phyloP scores from a whole-genome alignment of 2,797 vertebrate species.

The Brachyrhaphis roseni region DNA sequence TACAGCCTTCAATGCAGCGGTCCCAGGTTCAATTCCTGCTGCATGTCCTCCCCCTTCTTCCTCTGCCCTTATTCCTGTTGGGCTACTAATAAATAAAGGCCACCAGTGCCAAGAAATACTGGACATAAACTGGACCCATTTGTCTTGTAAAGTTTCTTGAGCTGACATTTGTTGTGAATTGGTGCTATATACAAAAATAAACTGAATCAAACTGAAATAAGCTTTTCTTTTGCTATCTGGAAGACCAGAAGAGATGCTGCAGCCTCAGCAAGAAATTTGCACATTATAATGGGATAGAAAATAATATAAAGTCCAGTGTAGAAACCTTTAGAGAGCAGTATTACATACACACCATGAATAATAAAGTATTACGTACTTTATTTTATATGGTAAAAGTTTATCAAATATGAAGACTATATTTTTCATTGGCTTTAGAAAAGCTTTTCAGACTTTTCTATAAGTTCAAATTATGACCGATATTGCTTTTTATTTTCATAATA shows the following conservation, averaged over 20 bases:
- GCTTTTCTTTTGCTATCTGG: conserved; percentile 43
- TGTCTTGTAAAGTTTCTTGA: background rate
- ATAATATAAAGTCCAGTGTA: conserved; percentile 52
- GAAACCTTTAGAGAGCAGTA: conserved; percentile 15
- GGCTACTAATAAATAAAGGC: background rate
- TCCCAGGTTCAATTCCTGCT: background rate
- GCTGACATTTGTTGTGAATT: background rate
- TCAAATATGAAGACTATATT: background rate
- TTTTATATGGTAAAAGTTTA: background rate
- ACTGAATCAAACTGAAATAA: background rate
- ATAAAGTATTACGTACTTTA: background rate
- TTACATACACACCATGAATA: background rate
- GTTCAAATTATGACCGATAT: conserved; percentile 22
- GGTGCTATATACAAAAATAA: background rate
- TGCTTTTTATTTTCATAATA: conserved; percentile 1
- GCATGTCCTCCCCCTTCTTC: background rate
- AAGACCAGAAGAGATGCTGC: conserved; percentile 42
- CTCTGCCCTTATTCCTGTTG: no score
- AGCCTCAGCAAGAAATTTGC: conserved; percentile 56
- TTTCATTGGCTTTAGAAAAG: background rate
- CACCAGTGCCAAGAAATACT: background rate
- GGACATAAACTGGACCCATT: background rate
- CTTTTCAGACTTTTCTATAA: background rate
- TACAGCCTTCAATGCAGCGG: background rate
- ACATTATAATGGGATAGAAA: conserved; percentile 58